These are phyloP conservation scores for Desmodus rotundus DNA, from an alignment of 2,113 vertebrate species.

Conservation along the genomic window DNA sequence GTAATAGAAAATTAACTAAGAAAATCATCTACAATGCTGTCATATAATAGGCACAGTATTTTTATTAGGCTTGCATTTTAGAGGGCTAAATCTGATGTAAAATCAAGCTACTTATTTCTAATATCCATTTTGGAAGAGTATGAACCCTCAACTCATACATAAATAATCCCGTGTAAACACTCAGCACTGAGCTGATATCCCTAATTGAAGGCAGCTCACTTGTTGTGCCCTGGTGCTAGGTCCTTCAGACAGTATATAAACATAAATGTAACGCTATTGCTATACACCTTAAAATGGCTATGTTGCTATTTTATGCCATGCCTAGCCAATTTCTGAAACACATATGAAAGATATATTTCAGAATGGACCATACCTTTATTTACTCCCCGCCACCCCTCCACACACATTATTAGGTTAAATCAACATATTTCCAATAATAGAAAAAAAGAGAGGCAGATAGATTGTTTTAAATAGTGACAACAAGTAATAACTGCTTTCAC, in stretches of 20 bases:
- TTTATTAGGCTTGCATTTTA: slow-evolving; percentile 69
- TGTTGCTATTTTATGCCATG: slow-evolving; percentile 55
- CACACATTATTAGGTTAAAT: not conserved
- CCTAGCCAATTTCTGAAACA: slow-evolving; percentile 34
- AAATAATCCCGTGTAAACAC: slow-evolving; percentile 74
- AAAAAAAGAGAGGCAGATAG: not conserved
- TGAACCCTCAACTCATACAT: slow-evolving; percentile 69
- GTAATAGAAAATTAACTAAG: slow-evolving; percentile 74
- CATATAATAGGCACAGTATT: slow-evolving; percentile 58
- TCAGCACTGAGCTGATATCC: slow-evolving; percentile 31
- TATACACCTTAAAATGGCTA: slow-evolving; percentile 55
- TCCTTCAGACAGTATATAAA: slow-evolving; percentile 75
- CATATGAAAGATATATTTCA: not conserved
- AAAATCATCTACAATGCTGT: slow-evolving; percentile 62
- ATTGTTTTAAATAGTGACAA: not conserved
- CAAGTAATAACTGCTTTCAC: not conserved
- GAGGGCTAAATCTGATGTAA: slow-evolving; percentile 52
- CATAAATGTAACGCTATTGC: slow-evolving; percentile 66
- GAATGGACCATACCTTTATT: not conserved
- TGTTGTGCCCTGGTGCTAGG: slow-evolving; percentile 55
- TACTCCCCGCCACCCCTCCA: not conserved
- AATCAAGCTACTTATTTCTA: slow-evolving; percentile 63
- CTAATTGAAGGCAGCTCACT: slow-evolving; percentile 79
- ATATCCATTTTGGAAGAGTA: slow-evolving; percentile 54
- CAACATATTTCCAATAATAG: not conserved